Base-by-base conservation (phyloP, 2,888 invertebrate genomes). In the Agrypnus murinus region DNA sequence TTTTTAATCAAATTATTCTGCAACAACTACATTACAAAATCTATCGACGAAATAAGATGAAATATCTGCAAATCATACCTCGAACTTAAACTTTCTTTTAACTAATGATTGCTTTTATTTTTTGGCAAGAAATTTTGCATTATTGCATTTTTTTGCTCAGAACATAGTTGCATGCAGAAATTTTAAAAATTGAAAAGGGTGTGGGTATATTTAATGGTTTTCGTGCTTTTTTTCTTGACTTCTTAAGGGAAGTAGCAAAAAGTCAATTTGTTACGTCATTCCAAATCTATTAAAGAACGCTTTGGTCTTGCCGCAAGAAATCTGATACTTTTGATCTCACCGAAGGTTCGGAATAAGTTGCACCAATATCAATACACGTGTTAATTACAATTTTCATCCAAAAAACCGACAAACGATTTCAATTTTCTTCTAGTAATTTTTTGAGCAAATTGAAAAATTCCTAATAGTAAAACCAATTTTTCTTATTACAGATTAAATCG, bases 181-280 rank as follows among this genome's bases (percentile, higher is more conserved):
- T 8, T 5, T 43, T 3, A 43, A 3, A 38, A 48, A 32, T n/a
- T 46, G 14, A 10, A 60, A 53, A 55, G 36, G 19, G 25, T 53
- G 31, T 31, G 10, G 53, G 38, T 19, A 14, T n/a, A n/a, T 10
- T 12, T 31, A 12, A 12, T 34, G 8, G 45, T 38, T n/a, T 36
- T 65, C 65, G 2, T 25, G 25, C 5, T 25, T 3, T 25, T 25
- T 25, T 25, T 25, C 5, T 25, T 25, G 5, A 5, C 25, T 25
- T 25, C 25, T 50, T 59, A 65, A 62, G 48, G 48, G 46, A 67
- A 63, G 66, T 58, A 67, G 66, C 62, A 67, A 64, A 72, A 71
- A 72, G 45, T 53, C 69, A 65, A 66, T 72, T 72, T 74, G 73
- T 74, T 75, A 75, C 66, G 69, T 73, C 75, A 75, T 73, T 69